Percentiles rank a stretch among this genome's conserved stretches.
Evolutionary conservation across 2,113 vertebrate species (phyloP).

Genomic region (Turdus rufiventris): DNA sequence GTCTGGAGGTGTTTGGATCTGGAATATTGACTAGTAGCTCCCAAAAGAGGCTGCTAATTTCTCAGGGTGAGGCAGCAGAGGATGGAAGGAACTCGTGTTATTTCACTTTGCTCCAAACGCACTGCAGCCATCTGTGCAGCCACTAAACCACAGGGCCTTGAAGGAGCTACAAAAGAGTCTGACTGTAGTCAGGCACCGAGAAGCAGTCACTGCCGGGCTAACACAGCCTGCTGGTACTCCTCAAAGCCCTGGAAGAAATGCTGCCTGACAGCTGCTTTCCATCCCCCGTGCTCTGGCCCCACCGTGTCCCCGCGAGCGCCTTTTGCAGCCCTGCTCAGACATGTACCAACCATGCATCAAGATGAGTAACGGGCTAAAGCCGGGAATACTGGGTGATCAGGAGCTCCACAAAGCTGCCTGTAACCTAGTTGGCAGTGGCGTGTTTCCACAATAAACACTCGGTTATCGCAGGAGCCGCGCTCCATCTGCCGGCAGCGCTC

Average conservation of each 20-base stretch:
- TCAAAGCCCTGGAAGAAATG: conserved; percentile 41
- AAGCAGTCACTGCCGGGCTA: neutral
- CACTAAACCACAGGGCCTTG: neutral
- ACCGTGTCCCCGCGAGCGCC: neutral
- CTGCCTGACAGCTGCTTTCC: conserved; percentile 53
- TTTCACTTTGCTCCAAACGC: conserved; percentile 11
- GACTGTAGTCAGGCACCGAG: neutral
- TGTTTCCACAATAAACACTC: conserved; percentile 55
- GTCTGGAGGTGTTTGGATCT: neutral
- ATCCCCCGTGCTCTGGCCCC: conserved; percentile 31
- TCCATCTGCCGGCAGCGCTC: conserved; percentile 33
- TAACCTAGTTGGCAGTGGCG: conserved; percentile 31
- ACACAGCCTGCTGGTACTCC: conserved; percentile 54
- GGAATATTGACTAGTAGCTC: conserved; percentile 36
- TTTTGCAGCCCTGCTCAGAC: neutral
- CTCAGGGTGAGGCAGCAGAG: neutral
- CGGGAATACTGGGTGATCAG: conserved; percentile 13
- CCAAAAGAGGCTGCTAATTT: conserved; percentile 46
- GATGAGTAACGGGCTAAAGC: conserved; percentile 33
- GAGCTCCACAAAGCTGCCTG: conserved; percentile 29
- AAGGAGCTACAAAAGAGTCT: neutral
- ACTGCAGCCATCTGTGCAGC: conserved; percentile 15
- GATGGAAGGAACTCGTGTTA: conserved; percentile 28
- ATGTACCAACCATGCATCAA: neutral
- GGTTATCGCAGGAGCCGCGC: neutral